Percentiles rank a stretch among this genome's conserved stretches.
These are phyloP conservation scores for Cydia fagiglandana DNA, from an alignment of 1,140 invertebrate genomes.

Conservation along the genomic window DNA sequence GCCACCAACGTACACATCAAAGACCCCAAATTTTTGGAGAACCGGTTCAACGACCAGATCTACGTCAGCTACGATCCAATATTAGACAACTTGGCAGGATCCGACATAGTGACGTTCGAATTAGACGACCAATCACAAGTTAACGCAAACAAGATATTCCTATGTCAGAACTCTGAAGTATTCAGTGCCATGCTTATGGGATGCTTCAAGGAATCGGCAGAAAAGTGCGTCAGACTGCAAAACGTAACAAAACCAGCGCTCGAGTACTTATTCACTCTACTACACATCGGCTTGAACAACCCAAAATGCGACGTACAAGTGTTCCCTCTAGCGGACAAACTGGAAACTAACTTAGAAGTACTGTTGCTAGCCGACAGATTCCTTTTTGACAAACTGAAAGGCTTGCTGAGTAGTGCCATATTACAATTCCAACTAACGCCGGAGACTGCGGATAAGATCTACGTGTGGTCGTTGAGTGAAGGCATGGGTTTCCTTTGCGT, in stretches of 20 bases:
- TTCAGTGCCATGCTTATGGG: slow-evolving; percentile 84
- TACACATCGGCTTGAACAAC: slow-evolving; percentile 76
- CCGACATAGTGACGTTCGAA: slow-evolving; percentile 80
- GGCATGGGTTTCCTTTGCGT: slow-evolving; percentile 80
- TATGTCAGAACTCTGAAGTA: slow-evolving; percentile 82
- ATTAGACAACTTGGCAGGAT: slow-evolving; percentile 59
- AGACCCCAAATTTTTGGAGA: slow-evolving; percentile 73
- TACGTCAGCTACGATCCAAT: slow-evolving; percentile 64
- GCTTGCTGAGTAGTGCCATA: slow-evolving; percentile 78
- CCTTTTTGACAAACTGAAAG: slow-evolving; percentile 81
- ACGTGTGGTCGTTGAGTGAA: slow-evolving; percentile 80
- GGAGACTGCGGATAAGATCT: slow-evolving; percentile 76
- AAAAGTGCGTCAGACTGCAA: slow-evolving; percentile 79
- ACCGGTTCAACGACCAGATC: slow-evolving; percentile 66
- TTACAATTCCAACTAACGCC: slow-evolving; percentile 73
- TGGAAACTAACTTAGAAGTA: slow-evolving; percentile 83
- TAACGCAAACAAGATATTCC: slow-evolving; percentile 80
- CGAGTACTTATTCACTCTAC: slow-evolving; percentile 77
- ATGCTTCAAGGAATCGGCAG: slow-evolving; percentile 82
- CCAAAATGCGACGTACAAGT: slow-evolving; percentile 60
- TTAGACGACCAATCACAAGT: slow-evolving; percentile 83
- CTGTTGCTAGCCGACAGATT: slow-evolving; percentile 83
- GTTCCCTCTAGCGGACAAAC: slow-evolving; percentile 70
- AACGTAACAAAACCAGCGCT: slow-evolving; percentile 80
- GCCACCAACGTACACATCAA: slow-evolving; percentile 74